Evolutionary conservation across 1,140 invertebrate genomes (phyloP).

Genomic region (Apis laboriosa): DNA sequence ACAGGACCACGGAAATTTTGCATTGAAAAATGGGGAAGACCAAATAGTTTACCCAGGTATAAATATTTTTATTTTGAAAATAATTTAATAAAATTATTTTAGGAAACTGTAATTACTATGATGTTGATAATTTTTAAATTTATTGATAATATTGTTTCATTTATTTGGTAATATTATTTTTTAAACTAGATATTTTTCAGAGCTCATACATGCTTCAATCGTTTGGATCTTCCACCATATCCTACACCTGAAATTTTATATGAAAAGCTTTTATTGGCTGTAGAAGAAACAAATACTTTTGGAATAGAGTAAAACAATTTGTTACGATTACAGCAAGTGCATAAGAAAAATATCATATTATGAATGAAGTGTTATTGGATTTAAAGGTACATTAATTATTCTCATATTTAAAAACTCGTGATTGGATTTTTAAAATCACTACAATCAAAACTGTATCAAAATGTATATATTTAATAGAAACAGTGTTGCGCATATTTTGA

Average conservation of each 20-base stretch:
- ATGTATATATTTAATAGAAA: slow-evolving; percentile 41
- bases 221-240: slow-evolving; percentile 97
- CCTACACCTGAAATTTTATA: slow-evolving; percentile 95
- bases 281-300: slow-evolving; percentile 98
- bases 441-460: slow-evolving; percentile 54
- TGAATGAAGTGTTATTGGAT: slow-evolving; percentile 12
- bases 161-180: slow-evolving; percentile 8
- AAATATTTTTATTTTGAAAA: background rate
- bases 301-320: slow-evolving; percentile 91
- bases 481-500: slow-evolving; percentile 44
- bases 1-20: slow-evolving; percentile 98
- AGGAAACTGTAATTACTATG: background rate
- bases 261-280: slow-evolving; percentile 96
- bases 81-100: slow-evolving; percentile 10
- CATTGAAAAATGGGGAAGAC: slow-evolving; percentile 98
- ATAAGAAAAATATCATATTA: background rate
- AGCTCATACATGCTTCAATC: slow-evolving; percentile 98
- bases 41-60: slow-evolving; percentile 94
- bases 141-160: slow-evolving; percentile 10
- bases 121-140: background rate
- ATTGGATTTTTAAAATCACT: slow-evolving; percentile 38
- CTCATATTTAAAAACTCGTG: slow-evolving; percentile 9
- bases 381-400: slow-evolving; percentile 30
- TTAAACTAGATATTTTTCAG: slow-evolving; percentile 77
- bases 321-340: slow-evolving; percentile 25